Percentiles rank a stretch among this genome's conserved stretches.
Evolutionary conservation across 2,113 vertebrate genomes (phyloP).

Genomic region (Anoura caudifer): DNA sequence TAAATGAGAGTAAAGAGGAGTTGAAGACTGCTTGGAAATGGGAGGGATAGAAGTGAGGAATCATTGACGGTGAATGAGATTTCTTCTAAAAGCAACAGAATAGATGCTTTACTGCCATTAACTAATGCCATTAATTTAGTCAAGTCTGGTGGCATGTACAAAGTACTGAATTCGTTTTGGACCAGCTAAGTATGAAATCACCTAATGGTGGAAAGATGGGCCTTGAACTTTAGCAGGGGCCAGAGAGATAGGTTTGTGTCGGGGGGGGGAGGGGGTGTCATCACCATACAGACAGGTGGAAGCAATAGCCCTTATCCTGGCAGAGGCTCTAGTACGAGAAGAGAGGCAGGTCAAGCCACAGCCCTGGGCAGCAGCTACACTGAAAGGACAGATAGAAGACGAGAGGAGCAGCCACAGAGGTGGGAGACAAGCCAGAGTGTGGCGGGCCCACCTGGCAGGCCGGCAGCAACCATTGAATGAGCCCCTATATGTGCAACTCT

Average conservation of each 20-base stretch:
- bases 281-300: background rate
- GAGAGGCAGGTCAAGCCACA: background rate
- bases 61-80: background rate
- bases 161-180: background rate
- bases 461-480: background rate
- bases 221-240: background rate
- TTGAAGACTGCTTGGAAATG: background rate
- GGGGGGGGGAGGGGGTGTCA: background rate
- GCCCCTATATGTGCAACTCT: background rate
- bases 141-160: background rate
- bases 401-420: background rate
- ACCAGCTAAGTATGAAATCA: background rate
- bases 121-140: background rate
- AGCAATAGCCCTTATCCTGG: background rate
- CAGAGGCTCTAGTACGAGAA: background rate
- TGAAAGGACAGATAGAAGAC: rapidly evolving
- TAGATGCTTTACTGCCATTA: background rate
- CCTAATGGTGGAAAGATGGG: background rate
- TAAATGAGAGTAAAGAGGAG: background rate
- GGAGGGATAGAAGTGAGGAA: background rate
- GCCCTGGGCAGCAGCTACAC: background rate
- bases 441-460: background rate
- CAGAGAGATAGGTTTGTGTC: background rate
- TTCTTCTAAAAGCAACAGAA: background rate
- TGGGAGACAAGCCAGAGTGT: background rate